Evolutionary conservation across 2,113 vertebrate genomes (phyloP), one percentile per base, ranked within the genome.

Genomic region (Megaceryle torquata): DNA sequence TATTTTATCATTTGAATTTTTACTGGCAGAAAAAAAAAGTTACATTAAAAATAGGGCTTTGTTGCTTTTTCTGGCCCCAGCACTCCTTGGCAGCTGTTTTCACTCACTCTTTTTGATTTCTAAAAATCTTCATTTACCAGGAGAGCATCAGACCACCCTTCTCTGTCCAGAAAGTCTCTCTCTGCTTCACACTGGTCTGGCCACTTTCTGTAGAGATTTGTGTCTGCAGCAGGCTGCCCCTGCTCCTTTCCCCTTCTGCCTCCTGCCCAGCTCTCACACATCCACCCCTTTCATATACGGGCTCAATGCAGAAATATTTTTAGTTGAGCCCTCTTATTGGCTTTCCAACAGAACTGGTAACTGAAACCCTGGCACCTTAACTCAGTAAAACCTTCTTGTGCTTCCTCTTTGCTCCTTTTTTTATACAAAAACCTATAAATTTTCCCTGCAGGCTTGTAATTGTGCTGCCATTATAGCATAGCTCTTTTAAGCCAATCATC

Each of bases 21-120:
- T 94, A 95, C 93, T 96, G 92, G 92, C 96, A 92, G 90, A 67
- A 63, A 57, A 63, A 87, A 81, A 93, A 95, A 92, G 65, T 96
- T 95, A 93, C 64, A 92, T 94, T 95, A 96, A 97, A 96, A 96
- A 93, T 95, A 97, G 91, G 93, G 86, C 93, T 96, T 97, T 97
- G 92, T 96, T 96, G 88, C 91, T 96, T 97, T 97, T 96, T 93
- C 92, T 97, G 96, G 95, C 93, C 86, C 81, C 86, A 93, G 88
- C n/a, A 35, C 46, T 92, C 91, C 86, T 90, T 96, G 96, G 96
- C 93, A 96, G 86, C 95, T 95, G 89, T 91, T 92, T 89, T 86
- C 64, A 71, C 71, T 88, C 51, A 84, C 51, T 80, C 48, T 93
- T 94, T 57, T 84, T 39, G 33, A 61, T 88, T 93, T 94, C 92